Conservation (phyloP, 1,140 invertebrate species). For the Holcopasites calliopsidis region DNA sequence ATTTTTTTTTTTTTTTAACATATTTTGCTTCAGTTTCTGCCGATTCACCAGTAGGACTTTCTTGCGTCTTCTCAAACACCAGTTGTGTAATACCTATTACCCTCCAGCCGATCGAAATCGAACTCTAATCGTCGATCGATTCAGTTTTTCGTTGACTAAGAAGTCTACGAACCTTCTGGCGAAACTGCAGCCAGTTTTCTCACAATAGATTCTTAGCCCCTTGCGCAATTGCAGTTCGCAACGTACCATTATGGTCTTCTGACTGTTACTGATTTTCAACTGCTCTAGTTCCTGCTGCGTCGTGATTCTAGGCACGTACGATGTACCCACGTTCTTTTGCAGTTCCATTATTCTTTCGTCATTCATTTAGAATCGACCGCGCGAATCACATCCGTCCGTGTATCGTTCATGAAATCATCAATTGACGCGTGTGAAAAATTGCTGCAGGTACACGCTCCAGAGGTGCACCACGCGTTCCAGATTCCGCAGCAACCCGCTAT, state of each 20-base stretch:
- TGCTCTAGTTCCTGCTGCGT: background rate
- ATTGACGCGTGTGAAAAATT: background rate
- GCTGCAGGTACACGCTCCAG: conserved; percentile 63
- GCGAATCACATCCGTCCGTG: background rate
- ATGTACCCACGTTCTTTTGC: no score
- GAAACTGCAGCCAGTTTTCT: background rate
- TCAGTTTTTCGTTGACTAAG: background rate
- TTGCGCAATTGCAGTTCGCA: background rate
- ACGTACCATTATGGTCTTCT: background rate
- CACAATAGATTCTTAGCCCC: background rate
- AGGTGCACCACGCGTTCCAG: conserved; percentile 69
- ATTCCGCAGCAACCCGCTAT: conserved; percentile 70
- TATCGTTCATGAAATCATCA: no score
- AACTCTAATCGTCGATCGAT: conserved; percentile 8
- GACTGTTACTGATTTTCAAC: background rate
- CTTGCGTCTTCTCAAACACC: no score
- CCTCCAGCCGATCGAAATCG: conserved; percentile 9
- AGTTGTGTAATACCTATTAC: conserved; percentile 4
- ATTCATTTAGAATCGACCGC: background rate
- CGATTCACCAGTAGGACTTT: no score
- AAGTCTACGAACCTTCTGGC: background rate
- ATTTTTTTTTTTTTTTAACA: no score
- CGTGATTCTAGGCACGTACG: no score
- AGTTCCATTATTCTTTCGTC: background rate
- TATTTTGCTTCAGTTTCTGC: no score